Evolutionary conservation across 2,113 vertebrate species (phyloP).

Genomic region (Lontra canadensis): DNA sequence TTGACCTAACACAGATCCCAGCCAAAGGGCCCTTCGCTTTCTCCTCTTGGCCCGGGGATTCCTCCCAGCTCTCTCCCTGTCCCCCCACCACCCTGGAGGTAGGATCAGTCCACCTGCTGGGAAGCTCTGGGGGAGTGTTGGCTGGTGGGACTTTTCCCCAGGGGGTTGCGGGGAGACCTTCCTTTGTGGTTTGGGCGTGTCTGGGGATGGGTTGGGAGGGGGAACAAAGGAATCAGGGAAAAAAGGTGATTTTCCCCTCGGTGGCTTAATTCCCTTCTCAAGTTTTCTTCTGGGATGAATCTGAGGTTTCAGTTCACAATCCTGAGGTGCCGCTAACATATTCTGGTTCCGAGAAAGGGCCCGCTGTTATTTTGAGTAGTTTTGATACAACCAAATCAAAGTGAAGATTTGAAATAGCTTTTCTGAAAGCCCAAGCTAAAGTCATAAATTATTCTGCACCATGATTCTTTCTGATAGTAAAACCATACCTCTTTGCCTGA

Average conservation of each 20-base stretch:
- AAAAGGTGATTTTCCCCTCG: neutral
- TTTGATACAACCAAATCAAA: conserved; percentile 88
- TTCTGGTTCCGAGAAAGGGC: conserved; percentile 82
- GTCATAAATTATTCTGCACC: conserved; percentile 89
- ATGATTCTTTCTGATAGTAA: conserved; percentile 86
- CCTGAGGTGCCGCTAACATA: conserved; percentile 75
- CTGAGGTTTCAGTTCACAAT: conserved; percentile 59
- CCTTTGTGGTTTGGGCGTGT: neutral
- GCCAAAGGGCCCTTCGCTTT: neutral
- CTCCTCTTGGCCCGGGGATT: neutral
- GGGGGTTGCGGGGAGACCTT: accelerated
- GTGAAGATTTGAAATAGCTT: conserved; percentile 87
- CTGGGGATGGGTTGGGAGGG: neutral
- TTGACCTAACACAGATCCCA: neutral
- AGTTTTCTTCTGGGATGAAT: conserved; percentile 78
- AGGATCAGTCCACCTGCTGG: neutral
- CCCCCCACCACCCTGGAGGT: neutral
- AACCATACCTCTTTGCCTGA: conserved; percentile 87
- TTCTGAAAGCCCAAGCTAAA: conserved; percentile 85
- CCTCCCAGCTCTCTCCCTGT: neutral
- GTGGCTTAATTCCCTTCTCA: conserved; percentile 63
- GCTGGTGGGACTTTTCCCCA: neutral
- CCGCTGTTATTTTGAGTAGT: conserved; percentile 85
- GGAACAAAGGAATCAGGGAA: neutral
- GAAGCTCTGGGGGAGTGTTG: neutral